These are phyloP conservation scores for Botia kubotai DNA, from an alignment of 2,797 vertebrate species.

Conservation along the genomic window DNA sequence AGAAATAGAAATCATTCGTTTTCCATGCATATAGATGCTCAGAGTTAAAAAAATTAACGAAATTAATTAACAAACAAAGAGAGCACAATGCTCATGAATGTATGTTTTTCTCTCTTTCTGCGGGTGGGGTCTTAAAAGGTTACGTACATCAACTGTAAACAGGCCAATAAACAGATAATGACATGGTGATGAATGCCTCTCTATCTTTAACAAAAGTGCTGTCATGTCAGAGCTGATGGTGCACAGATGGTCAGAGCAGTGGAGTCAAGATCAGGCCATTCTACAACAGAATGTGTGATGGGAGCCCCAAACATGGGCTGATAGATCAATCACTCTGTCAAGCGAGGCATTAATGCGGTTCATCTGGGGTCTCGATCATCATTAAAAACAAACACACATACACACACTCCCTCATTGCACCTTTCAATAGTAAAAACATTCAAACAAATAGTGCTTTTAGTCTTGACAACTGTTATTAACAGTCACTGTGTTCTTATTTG, in stretches of 20 bases:
- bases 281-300: too few relatives aligned
- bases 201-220: slow-evolving; percentile 14
- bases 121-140: neutral
- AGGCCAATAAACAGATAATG: slow-evolving; percentile 17
- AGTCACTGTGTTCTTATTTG: neutral
- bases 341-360: slow-evolving; percentile 31
- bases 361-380: neutral
- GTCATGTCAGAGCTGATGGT: slow-evolving; percentile 14
- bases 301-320: slow-evolving; percentile 2
- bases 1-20: too few relatives aligned
- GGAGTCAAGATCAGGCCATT: slow-evolving; percentile 23
- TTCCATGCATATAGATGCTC: too few relatives aligned
- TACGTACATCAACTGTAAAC: neutral
- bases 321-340: slow-evolving; percentile 41
- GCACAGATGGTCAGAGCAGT: slow-evolving; percentile 15
- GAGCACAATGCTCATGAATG: neutral
- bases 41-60: too few relatives aligned
- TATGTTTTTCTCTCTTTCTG: neutral
- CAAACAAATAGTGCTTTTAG: neutral
- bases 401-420: neutral
- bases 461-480: neutral
- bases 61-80: slow-evolving; percentile 3
- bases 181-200: slow-evolving; percentile 25
- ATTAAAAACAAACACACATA: neutral
- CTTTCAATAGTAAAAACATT: neutral